Base-by-base conservation (phyloP, 2,888 invertebrate species). In the Noctua pronuba region DNA sequence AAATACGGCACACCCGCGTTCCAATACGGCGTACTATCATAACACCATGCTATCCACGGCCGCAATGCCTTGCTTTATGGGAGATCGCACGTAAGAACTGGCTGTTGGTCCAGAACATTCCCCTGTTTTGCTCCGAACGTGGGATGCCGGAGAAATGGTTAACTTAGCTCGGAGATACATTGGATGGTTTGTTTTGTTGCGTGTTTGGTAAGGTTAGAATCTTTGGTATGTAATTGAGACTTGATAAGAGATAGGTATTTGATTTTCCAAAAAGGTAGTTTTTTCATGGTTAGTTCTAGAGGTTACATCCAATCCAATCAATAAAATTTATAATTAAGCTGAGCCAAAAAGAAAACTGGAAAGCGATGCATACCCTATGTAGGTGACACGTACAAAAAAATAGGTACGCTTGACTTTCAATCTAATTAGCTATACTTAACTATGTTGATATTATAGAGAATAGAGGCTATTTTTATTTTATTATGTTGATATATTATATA, bases 1-100 rank as follows among this genome's bases (percentile, higher is more conserved):
- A 88, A 89, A 88, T 88, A 87, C 49, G 86, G 83, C 46, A 72
- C 77, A 70, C 82, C 79, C 64, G 73, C 76, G 84, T 73, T 90
- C 92, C 79, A 91, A 91, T 90, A 93, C 84, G 92, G 91, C 79
- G 80, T 85, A 83, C 89, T 90, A 92, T 93, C 93, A 92, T 93
- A 93, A 90, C 87, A 85, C 88, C 86, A 87, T 88, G 89, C 78
- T 46, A 66, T 67, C 76, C 65, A 88, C 86, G 87, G 84, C 74
- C 44, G 81, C 75, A 77, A 86, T 87, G 73, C 83, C 76, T 83
- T 80, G 71, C 66, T 77, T 84, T 84, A 87, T 86, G 82, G 80
- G 78, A 86, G 88, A 88, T 89, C 83, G 88, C 87, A 84, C 79
- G 87, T 87, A 91, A 92, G 90, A 91, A 90, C 82, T 84, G 74